Conservation (phyloP, 2,888 invertebrate species). For the Mylabris sibirica region DNA sequence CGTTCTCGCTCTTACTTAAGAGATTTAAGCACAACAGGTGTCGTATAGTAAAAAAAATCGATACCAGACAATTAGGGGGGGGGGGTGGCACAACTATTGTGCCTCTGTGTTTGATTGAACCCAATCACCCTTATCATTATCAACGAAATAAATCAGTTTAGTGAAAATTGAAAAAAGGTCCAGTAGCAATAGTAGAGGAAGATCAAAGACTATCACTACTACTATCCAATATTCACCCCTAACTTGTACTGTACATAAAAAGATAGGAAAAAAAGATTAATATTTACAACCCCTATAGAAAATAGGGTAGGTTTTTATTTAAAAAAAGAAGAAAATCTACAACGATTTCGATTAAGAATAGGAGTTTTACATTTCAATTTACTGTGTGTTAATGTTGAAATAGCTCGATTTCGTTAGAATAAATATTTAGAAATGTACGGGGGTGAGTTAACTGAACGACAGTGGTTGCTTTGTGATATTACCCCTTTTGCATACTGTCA, state of each 20-base stretch:
- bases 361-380: neutral
- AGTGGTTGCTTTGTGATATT: conserved; percentile 6
- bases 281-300: neutral
- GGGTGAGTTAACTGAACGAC: too few species aligned
- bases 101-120: neutral
- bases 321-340: neutral
- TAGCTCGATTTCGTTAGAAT: conserved; percentile 20
- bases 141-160: conserved; percentile 1
- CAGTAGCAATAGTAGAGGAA: neutral
- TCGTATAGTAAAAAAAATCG: conserved; percentile 15
- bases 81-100: too few species aligned
- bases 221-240: neutral
- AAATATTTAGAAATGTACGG: conserved; percentile 15
- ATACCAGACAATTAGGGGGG: neutral
- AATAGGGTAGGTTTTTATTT: neutral
- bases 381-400: conserved; percentile 24
- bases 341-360: neutral
- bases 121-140: neutral
- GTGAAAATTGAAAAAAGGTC: neutral
- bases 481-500: neutral
- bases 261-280: neutral
- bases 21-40: conserved; percentile 36
- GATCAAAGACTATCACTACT: neutral
- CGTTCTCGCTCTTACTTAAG: conserved; percentile 19
- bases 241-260: neutral